phyloP scores from a whole-genome alignment of 2,888 invertebrate genomes.

The Lasioglossum leucozonium region DNA sequence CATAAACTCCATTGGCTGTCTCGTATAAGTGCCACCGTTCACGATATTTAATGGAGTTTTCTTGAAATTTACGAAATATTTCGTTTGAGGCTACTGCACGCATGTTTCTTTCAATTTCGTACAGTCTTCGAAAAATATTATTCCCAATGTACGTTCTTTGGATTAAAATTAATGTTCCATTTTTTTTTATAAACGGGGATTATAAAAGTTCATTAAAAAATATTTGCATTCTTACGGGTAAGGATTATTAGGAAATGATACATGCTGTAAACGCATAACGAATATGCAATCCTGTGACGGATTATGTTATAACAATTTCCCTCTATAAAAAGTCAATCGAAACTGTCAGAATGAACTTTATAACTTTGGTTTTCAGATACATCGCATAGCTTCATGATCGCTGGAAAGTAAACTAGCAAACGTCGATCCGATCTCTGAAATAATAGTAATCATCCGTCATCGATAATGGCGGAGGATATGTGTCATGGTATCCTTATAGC shows the following conservation, averaged over 20 bases:
- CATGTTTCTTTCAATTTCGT: too few species aligned
- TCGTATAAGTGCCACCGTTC: not conserved
- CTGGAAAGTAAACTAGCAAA: conserved; percentile 6
- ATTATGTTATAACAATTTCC: not conserved
- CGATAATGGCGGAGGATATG: conserved; percentile 13
- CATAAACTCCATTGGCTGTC: not conserved
- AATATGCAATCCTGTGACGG: not conserved
- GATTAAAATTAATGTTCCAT: too few species aligned
- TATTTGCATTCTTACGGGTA: not conserved
- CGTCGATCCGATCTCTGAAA: conserved; percentile 19
- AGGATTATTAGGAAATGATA: not conserved
- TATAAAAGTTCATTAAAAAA: too few species aligned
- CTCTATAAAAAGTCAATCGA: not conserved
- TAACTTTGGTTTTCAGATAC: not conserved
- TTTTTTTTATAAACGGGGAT: too few species aligned
- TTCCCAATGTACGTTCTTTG: too few species aligned
- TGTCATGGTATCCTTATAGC: conserved; percentile 12
- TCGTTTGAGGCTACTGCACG: not conserved
- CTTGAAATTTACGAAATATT: not conserved
- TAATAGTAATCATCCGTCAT: conserved; percentile 12
- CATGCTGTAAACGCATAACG: not conserved
- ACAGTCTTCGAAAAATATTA: not conserved
- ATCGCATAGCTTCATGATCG: not conserved
- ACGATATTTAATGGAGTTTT: not conserved
- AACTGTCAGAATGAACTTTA: not conserved